Conservation (phyloP, 2,797 vertebrate species). For the Tachyglossus aculeatus region DNA sequence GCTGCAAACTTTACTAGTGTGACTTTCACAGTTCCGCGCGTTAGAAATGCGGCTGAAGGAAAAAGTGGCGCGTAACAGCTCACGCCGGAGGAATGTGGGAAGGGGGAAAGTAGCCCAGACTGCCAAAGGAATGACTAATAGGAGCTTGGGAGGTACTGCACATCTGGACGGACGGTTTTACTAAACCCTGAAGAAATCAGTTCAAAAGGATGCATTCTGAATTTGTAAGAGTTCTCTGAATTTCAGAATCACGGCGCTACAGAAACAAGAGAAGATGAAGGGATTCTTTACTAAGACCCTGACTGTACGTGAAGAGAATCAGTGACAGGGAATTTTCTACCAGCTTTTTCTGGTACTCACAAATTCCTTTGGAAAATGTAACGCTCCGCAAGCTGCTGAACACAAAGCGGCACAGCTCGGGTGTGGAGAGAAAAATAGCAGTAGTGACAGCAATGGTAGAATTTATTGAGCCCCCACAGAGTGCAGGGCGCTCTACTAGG, state of each 20-base stretch:
- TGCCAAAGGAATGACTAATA: neutral
- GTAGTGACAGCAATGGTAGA: too few relatives aligned
- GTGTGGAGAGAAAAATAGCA: too few relatives aligned
- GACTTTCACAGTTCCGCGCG: neutral
- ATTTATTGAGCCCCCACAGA: too few relatives aligned
- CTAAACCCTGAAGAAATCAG: neutral
- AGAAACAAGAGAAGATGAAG: neutral
- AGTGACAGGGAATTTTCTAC: too few relatives aligned
- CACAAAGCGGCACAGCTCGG: too few relatives aligned
- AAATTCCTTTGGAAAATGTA: too few relatives aligned
- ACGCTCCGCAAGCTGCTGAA: too few relatives aligned
- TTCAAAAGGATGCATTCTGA: neutral
- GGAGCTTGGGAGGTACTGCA: neutral
- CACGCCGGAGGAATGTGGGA: too few relatives aligned
- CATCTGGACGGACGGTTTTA: neutral
- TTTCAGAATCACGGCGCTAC: neutral
- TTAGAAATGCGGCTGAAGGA: neutral
- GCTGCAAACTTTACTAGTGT: too few relatives aligned
- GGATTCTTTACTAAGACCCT: neutral
- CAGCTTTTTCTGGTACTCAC: too few relatives aligned
- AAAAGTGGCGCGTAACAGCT: neutral
- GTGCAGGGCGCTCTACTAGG: too few relatives aligned
- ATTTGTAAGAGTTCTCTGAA: neutral
- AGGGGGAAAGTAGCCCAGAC: neutral
- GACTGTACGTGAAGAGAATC: too few relatives aligned